A percentile compares a stretch with the other conserved stretches of the same genome.
Evolutionary conservation across 2,113 vertebrate genomes (phyloP).

Genomic region (Oryzias javanicus): DNA sequence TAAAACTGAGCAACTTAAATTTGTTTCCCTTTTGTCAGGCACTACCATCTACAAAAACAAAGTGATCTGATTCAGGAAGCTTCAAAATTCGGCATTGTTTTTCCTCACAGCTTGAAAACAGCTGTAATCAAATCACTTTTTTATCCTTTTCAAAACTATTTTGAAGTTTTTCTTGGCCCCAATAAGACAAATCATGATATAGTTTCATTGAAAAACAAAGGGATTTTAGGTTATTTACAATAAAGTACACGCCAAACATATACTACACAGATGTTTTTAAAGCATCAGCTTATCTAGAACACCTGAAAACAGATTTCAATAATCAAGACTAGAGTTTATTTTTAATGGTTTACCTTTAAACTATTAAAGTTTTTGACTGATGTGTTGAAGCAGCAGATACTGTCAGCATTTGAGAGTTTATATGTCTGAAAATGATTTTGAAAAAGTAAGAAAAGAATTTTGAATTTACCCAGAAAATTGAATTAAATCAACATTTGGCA

Average conservation of each 20-base stretch:
- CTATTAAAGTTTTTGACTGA: not conserved
- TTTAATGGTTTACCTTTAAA: not conserved
- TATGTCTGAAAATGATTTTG: not conserved
- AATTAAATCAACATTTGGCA: not conserved
- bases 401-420: not conserved
- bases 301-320: too few relatives aligned
- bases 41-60: conserved; percentile 57
- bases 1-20: conserved; percentile 64
- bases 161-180: too few relatives aligned
- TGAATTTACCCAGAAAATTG: not conserved
- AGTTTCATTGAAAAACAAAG: too few relatives aligned
- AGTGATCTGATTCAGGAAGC: conserved; percentile 59
- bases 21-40: conserved; percentile 50
- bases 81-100: conserved; percentile 10
- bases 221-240: too few relatives aligned
- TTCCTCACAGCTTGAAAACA: too few relatives aligned
- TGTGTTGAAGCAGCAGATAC: not conserved
- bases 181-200: too few relatives aligned
- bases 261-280: too few relatives aligned
- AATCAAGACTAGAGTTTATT: too few relatives aligned
- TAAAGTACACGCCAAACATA: too few relatives aligned
- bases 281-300: too few relatives aligned
- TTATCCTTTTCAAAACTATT: too few relatives aligned
- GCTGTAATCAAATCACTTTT: too few relatives aligned
- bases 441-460: not conserved